Conservation (phyloP, 2,797 vertebrate species). For the Macrochelys suwanniensis region DNA sequence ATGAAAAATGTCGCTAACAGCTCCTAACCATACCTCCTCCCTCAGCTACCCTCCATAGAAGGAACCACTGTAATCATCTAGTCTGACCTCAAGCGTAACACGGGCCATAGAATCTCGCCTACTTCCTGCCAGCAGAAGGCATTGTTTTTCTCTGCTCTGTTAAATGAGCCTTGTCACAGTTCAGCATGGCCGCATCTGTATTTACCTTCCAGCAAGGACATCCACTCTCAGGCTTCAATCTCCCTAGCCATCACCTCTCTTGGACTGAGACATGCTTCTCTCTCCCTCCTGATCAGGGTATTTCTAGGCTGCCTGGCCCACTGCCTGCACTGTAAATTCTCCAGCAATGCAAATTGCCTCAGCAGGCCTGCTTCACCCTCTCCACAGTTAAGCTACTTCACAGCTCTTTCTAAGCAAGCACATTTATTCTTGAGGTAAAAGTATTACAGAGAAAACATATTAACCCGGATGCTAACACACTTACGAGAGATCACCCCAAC, state of each 20-base stretch:
- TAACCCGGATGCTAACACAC: not conserved
- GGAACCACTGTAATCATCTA: too few species aligned
- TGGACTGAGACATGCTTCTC: too few species aligned
- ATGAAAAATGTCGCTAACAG: not conserved
- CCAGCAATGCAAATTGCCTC: not conserved
- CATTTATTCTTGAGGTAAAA: not conserved
- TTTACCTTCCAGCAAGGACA: not conserved
- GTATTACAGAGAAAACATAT: not conserved
- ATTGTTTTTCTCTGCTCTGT: not conserved
- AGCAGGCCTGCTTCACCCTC: not conserved
- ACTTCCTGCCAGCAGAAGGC: not conserved
- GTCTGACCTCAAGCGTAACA: not conserved
- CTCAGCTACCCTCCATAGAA: not conserved
- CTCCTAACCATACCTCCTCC: not conserved
- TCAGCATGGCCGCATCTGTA: not conserved
- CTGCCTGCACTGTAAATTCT: not conserved
- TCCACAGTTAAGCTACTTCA: not conserved
- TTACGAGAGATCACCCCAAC: too few species aligned
- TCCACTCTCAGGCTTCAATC: not conserved
- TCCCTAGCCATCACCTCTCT: not conserved
- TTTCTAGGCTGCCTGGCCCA: not conserved
- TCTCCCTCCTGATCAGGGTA: not conserved
- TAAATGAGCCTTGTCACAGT: not conserved
- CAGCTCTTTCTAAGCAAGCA: not conserved
- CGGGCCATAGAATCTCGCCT: not conserved